Evolutionary conservation across 2,113 vertebrate species (phyloP).

Genomic region (Xiphias gladius): DNA sequence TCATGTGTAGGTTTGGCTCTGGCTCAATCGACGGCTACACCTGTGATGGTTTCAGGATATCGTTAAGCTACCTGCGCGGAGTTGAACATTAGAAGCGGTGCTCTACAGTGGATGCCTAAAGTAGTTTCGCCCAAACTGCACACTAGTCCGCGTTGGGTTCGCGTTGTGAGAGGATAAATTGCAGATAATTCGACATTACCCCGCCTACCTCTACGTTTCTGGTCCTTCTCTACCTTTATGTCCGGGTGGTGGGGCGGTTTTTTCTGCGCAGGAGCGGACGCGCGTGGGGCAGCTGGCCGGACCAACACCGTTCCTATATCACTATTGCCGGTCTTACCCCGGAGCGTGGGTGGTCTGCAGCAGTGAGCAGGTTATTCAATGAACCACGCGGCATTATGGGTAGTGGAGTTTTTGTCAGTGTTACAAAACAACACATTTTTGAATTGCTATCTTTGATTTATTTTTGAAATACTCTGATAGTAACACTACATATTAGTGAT

Average conservation of each 20-base stretch:
- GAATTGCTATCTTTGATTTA: not conserved
- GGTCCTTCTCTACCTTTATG: constrained; percentile 3
- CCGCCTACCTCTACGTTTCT: constrained; percentile 63
- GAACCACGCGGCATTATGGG: constrained; percentile 38
- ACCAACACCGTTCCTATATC: constrained; percentile 10
- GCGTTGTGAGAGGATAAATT: not conserved
- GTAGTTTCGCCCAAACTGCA: accelerated
- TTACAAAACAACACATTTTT: not conserved
- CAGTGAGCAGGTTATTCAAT: constrained; percentile 23
- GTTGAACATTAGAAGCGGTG: not conserved
- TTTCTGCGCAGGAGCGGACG: not conserved
- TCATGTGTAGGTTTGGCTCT: too few species aligned
- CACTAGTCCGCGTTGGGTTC: not conserved
- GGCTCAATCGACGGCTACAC: too few species aligned
- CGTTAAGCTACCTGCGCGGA: not conserved
- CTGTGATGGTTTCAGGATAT: accelerated
- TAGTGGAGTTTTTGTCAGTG: not conserved
- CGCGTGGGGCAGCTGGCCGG: not conserved
- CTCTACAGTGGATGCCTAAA: not conserved
- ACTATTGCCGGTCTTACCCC: not conserved
- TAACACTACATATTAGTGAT: not conserved
- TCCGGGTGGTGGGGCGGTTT: constrained; percentile 37
- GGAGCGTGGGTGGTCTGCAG: not conserved
- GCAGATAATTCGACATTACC: not conserved
- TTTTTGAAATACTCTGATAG: not conserved